A percentile compares a stretch with the other conserved stretches of the same genome.
These are phyloP conservation scores for Pimpla rufipes DNA, from an alignment of 2,888 invertebrate species.

Conservation along the genomic window DNA sequence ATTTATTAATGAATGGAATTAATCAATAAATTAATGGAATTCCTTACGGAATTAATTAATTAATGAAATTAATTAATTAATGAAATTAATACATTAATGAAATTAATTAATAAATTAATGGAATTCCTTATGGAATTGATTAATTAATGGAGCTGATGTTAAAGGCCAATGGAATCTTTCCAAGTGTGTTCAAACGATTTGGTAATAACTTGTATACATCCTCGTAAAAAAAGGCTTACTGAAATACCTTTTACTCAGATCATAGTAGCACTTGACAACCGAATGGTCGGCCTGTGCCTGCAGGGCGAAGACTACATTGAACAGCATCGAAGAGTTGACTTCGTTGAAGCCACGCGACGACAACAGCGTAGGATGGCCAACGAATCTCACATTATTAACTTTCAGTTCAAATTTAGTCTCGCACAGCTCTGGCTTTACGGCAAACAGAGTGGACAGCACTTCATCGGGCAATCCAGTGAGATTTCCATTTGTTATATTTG, in stretches of 20 bases:
- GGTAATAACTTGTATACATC: background rate
- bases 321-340: slow-evolving; percentile 91
- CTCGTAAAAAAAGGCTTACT: background rate
- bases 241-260: slow-evolving; percentile 91
- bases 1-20: too few species aligned
- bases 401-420: slow-evolving; percentile 97
- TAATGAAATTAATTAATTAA: too few species aligned
- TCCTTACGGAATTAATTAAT: too few species aligned
- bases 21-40: too few species aligned
- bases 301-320: slow-evolving; percentile 96
- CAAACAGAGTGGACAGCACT: slow-evolving; percentile 94
- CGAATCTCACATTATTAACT: slow-evolving; percentile 97
- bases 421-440: slow-evolving; percentile 95
- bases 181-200: background rate
- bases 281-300: slow-evolving; percentile 96
- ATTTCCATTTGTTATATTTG: slow-evolving; percentile 86
- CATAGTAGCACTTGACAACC: slow-evolving; percentile 97
- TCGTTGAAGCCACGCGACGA: slow-evolving; percentile 90
- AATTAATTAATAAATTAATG: too few species aligned
- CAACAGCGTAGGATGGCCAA: slow-evolving; percentile 95
- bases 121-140: too few species aligned
- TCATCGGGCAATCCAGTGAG: slow-evolving; percentile 93
- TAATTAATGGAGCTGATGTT: too few species aligned
- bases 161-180: background rate
- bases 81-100: too few species aligned